A percentile compares a stretch with the other conserved stretches of the same genome.
Evolutionary conservation across 2,797 vertebrate species (phyloP).

Genomic region (Spheniscus humboldti): DNA sequence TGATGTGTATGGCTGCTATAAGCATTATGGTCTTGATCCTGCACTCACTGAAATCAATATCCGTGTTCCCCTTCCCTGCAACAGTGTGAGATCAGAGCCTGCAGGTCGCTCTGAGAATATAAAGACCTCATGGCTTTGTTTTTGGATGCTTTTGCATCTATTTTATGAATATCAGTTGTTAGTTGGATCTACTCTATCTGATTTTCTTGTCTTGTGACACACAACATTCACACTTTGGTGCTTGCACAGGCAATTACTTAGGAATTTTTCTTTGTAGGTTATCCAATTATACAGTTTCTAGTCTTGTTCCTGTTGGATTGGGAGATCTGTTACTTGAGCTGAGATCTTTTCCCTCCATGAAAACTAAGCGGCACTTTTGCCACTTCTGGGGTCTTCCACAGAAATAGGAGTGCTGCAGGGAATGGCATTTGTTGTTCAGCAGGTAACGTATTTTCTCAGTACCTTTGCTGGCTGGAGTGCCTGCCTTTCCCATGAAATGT

Average conservation of each 20-base stretch:
- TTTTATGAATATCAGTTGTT: background rate
- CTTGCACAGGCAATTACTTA: background rate
- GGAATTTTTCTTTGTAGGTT: background rate
- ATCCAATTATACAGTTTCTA: background rate
- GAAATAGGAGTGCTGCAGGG: background rate
- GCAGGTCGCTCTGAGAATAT: background rate
- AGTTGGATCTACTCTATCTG: too few relatives aligned
- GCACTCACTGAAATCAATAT: constrained; percentile 55
- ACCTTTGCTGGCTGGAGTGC: background rate
- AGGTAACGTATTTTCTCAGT: background rate
- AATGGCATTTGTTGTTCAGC: background rate
- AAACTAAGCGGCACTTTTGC: background rate
- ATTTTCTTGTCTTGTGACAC: background rate
- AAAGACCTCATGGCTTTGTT: background rate
- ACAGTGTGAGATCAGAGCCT: background rate
- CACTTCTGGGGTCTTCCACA: background rate
- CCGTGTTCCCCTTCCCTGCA: background rate
- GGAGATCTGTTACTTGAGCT: background rate
- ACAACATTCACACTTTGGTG: background rate
- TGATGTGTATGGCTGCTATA: constrained; percentile 38
- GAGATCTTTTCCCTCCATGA: background rate
- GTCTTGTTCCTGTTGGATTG: background rate
- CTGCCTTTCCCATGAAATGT: constrained; percentile 30
- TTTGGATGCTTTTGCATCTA: background rate
- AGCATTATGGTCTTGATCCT: constrained; percentile 60